phyloP scores from a whole-genome alignment of 2,797 vertebrate species.

The Sebastolobus altivelis region DNA sequence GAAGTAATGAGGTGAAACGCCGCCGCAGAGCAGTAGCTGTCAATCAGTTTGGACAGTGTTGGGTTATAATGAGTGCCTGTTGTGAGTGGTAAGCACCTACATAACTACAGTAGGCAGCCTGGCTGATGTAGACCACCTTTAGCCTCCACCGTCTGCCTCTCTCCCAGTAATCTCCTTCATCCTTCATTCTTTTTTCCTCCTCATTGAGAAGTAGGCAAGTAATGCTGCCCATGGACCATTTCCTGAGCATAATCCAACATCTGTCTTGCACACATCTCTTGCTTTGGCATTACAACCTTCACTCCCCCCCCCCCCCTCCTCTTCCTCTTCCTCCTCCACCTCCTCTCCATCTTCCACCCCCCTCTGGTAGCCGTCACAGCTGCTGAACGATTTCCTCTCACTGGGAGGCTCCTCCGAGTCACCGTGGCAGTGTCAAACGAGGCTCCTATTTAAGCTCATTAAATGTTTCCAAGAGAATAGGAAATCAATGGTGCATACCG shows the following conservation, averaged over 20 bases:
- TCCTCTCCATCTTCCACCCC: slow-evolving; percentile 44
- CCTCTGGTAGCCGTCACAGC: slow-evolving; percentile 73
- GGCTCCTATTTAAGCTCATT: slow-evolving; percentile 88
- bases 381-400: slow-evolving; percentile 81
- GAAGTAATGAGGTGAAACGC: slow-evolving; percentile 72
- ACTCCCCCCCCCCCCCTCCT: slow-evolving; percentile 6
- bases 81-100: slow-evolving; percentile 52
- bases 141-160: slow-evolving; percentile 43
- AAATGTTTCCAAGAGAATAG: slow-evolving; percentile 89
- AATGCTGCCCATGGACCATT: slow-evolving; percentile 70
- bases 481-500: slow-evolving; percentile 87
- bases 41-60: slow-evolving; percentile 64
- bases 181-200: slow-evolving; percentile 41
- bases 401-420: slow-evolving; percentile 78
- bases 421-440: slow-evolving; percentile 82
- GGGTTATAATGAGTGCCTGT: slow-evolving; percentile 59
- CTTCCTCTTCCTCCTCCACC: slow-evolving; percentile 3
- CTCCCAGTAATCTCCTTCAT: slow-evolving; percentile 50
- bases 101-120: slow-evolving; percentile 48
- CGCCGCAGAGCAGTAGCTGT: slow-evolving; percentile 60
- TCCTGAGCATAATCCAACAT: slow-evolving; percentile 72
- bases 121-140: slow-evolving; percentile 55
- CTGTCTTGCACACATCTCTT: slow-evolving; percentile 71
- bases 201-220: slow-evolving; percentile 49
- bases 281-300: slow-evolving; percentile 61